Base-by-base conservation (phyloP, 2,888 invertebrate genomes). In the Ommatoiulus sabulosus region DNA sequence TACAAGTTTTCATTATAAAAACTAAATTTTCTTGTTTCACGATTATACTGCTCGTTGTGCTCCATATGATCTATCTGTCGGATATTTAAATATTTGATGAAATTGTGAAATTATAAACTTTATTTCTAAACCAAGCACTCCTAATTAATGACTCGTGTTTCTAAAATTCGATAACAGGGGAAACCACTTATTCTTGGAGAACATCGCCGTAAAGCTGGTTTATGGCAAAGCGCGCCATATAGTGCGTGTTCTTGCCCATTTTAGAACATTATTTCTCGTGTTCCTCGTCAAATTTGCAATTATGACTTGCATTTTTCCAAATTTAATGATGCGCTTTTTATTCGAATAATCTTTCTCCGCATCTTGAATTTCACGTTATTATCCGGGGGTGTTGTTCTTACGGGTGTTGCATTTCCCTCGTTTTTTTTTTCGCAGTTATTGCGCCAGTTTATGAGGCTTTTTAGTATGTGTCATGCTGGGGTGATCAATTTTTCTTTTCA, bases 401-500 rank as follows among this genome's bases (percentile, higher is more conserved):
- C 12, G 35, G 8, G 35, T 80, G 80, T 80, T 24, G 80, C 80
- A 80, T 80, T 35, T 35, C 24, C 6, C 80, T 35, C 35, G 80
- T 35, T 80, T 24, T 80, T 80, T 52, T 12, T 80, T 63, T 20
- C 10, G 80, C 80, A 80, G 80, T 80, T 72, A 80, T 35, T 35
- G 24, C 80, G 35, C 80, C 35, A 80, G 80, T 80, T 80, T 80
- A 80, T 80, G 80, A 80, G 80, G 80, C 80, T 35, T 80, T 80
- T 80, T 80, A 80, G 80, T 80, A 80, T 80, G 80, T 80, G 80
- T 80, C 80, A 80, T 80, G 80, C 80, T 80, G 80, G 80, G 80
- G 80, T 24, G 80, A 80, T 80, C 35, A 80, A 80, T 80, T 80
- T 63, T 80, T 80, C 80, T 80, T 80, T 80, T 80, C 80, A 35